A percentile compares a stretch with the other conserved stretches of the same genome.
Evolutionary conservation across 2,888 invertebrate species (phyloP).

Genomic region (Ephialtes manifestator): DNA sequence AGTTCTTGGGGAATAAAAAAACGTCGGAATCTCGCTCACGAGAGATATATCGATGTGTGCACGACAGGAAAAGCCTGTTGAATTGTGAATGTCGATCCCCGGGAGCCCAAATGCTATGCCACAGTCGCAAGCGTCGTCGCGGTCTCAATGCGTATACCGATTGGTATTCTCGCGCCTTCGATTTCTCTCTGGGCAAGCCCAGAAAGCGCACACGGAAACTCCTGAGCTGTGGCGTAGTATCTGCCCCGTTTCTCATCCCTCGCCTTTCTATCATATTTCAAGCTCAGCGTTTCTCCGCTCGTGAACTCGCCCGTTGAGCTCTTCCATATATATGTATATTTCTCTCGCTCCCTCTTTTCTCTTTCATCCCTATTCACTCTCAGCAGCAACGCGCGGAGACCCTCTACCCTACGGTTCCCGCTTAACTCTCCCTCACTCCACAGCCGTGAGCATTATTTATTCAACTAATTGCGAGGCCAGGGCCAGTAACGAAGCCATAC

Average conservation of each 20-base stretch:
- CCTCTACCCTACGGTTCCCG: slow-evolving; percentile 5
- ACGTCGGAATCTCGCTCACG: slow-evolving; percentile 46
- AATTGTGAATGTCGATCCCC: slow-evolving; percentile 68
- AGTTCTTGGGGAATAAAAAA: slow-evolving; percentile 47
- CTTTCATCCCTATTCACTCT: slow-evolving; percentile 30
- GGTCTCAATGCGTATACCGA: slow-evolving; percentile 42
- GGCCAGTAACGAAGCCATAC: slow-evolving; percentile 62
- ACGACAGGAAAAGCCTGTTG: slow-evolving; percentile 69
- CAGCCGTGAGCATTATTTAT: slow-evolving; percentile 78
- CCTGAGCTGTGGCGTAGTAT: slow-evolving; percentile 46
- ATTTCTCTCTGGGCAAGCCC: slow-evolving; percentile 49
- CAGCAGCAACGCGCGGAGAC: slow-evolving; percentile 24
- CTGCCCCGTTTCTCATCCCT: slow-evolving; percentile 53
- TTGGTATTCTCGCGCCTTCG: slow-evolving; percentile 53
- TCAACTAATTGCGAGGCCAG: slow-evolving; percentile 77
- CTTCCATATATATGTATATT: slow-evolving; percentile 1
- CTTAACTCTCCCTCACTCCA: slow-evolving; percentile 27
- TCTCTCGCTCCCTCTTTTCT: neutral
- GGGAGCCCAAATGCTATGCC: slow-evolving; percentile 40
- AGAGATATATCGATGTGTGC: slow-evolving; percentile 54
- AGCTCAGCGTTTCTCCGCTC: slow-evolving; percentile 51
- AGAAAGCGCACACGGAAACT: slow-evolving; percentile 10
- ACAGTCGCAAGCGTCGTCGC: slow-evolving; percentile 31
- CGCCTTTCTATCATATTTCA: slow-evolving; percentile 60
- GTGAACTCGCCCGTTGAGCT: slow-evolving; percentile 10